These are phyloP conservation scores for Rhadina sibilatrix DNA, from an alignment of 2,113 vertebrate species.

Conservation along the genomic window DNA sequence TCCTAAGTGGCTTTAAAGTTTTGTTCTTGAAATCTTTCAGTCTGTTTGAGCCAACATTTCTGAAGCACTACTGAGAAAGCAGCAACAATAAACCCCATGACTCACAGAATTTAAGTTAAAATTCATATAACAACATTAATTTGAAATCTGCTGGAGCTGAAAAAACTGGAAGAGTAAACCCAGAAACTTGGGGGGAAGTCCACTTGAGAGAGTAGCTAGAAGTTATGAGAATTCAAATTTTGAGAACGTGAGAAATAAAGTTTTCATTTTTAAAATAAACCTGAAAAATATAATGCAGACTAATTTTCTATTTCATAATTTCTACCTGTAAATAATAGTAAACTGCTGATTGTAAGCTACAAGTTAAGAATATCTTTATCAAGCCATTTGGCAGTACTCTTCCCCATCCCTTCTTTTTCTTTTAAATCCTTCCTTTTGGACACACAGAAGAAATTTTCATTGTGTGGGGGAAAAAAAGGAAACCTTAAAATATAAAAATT, in stretches of 20 bases:
- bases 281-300: neutral
- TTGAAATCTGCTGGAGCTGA: neutral
- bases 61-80: neutral
- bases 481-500: slow-evolving; percentile 15
- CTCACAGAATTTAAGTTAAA: neutral
- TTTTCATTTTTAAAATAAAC: neutral
- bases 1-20: neutral
- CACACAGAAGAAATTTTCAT: neutral
- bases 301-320: neutral
- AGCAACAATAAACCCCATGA: neutral
- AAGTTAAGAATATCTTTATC: neutral
- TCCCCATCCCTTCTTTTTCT: neutral
- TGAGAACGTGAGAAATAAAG: neutral
- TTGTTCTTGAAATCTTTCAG: neutral
- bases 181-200: neutral
- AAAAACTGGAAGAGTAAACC: neutral
- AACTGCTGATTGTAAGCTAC: neutral
- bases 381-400: neutral
- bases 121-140: neutral
- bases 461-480: neutral
- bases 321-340: neutral
- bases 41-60: neutral
- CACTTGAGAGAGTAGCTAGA: neutral
- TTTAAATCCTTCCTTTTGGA: neutral
- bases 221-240: neutral